Conservation (phyloP, 2,888 invertebrate genomes). For the Leptopilina myrica region DNA sequence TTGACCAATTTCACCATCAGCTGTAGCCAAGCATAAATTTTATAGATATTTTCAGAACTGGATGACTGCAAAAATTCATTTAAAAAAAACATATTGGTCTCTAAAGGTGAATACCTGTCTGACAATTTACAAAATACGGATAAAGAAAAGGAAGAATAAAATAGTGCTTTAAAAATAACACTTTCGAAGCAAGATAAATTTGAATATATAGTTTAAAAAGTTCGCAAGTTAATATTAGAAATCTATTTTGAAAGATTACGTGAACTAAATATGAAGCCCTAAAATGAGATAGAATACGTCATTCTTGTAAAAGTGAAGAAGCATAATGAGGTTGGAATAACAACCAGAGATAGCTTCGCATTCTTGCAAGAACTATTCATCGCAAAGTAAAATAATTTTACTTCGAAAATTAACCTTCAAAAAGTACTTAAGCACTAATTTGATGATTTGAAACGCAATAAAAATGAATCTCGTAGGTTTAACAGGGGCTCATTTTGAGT, state of each 20-base stretch:
- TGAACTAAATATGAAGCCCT: slow-evolving; percentile 11
- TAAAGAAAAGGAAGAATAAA: too few relatives aligned
- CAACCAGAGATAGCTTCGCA: slow-evolving; percentile 17
- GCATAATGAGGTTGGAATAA: slow-evolving; percentile 39
- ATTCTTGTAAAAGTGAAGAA: slow-evolving; percentile 30
- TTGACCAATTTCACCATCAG: too few relatives aligned
- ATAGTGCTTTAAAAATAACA: background rate
- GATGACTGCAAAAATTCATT: too few relatives aligned
- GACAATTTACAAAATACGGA: too few relatives aligned
- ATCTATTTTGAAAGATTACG: slow-evolving; percentile 22
- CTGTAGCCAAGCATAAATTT: too few relatives aligned
- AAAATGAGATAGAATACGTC: slow-evolving; percentile 17
- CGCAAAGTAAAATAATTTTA: slow-evolving; percentile 20
- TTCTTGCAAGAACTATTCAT: slow-evolving; percentile 21
- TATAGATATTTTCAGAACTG: too few relatives aligned
- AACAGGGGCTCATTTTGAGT: too few relatives aligned
- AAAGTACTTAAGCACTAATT: too few relatives aligned
- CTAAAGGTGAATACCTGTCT: too few relatives aligned
- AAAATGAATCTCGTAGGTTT: too few relatives aligned
- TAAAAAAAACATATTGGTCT: too few relatives aligned
- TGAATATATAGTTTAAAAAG: background rate
- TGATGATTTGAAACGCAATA: too few relatives aligned
- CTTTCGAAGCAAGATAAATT: background rate
- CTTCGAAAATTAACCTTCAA: background rate
- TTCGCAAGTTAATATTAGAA: slow-evolving; percentile 21